Base-by-base conservation (phyloP, 2,797 vertebrate species). In the Enteromius mattozi region DNA sequence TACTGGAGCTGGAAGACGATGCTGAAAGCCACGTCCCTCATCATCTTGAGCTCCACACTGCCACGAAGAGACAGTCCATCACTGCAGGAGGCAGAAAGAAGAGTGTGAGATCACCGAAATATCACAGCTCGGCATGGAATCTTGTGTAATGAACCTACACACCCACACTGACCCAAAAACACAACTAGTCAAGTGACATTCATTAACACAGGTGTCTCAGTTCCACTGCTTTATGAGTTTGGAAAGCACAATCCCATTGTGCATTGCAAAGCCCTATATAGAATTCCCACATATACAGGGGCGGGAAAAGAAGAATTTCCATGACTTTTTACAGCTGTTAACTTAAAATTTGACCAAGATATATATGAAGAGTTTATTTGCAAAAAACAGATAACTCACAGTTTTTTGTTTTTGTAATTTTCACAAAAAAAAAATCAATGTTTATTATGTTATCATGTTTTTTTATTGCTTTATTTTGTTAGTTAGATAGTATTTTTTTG, bases 1-100 rank as follows among this genome's bases (percentile, higher is more conserved):
- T 96, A 99, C 88, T 99, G 97, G 86, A 99, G 93, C 93, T 96
- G 96, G 89, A 99, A 97, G 92, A 96, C 82, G 2, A 99, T 75
- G 5, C 92, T 91, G 0, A 97, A 93, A 0, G 94, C 94, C 0
- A 89, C 94, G 84, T 98, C 96, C 80, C 82, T 91, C 80, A 95
- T 94, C 96, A 99, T 94, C 86, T 90, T 92, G 87, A 99, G 93
- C 56, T 97, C 95, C 85, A 99, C 92, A 88, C 92, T 96, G 90
- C 97, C 98, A 89, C 96, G 94, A 86, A 98, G 90, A 47, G 94
- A 94, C 33, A 99, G 91, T 9, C 88, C 92, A 74, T 89, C 90
- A 84, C 95, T 95, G 91, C 75, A 69, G 72, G 78, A 84, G 54
- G 27, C 37, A 69, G 66, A 88, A 84, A 47, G 27, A 51, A 78